Evolutionary conservation across 1,140 invertebrate species (phyloP), one percentile per base, ranked within the genome.

Genomic region (Cyrtorhinus lividipennis): DNA sequence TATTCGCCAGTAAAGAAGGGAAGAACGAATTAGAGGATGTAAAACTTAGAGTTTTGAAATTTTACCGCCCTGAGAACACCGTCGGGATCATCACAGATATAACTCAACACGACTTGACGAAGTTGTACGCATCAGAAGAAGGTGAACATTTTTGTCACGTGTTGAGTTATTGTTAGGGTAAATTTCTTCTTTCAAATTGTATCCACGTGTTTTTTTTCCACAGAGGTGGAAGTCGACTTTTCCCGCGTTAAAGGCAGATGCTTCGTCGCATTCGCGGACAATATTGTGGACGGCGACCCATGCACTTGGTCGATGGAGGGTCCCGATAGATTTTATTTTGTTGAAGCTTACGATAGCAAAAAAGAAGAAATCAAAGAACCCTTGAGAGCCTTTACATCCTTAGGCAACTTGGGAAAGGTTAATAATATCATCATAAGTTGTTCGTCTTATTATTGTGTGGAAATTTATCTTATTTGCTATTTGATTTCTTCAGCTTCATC

Each of bases 1-100:
- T 88, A 45, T 78, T 73, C 63, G 74, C 76, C 12, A 65, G 58
- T 24, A 74, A 75, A 46, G 76, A 77, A 26, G 71, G 77, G 63
- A 66, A 79, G 8, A 72, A 79, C 2, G 69, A 75, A 8, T 72
- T 79, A 0, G 73, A 77, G 64, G 80, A 87, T 65, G 81, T 89
- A 44, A 81, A 78, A 65, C 71, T 90, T 1, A 79, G 74, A 71
- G 80, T 90, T 0, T 79, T 80, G 61, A 82, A 87, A 66, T 78
- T 90, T 69, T 90, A 87, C 68, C 78, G 88, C 67, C 85, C 87
- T 1, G 86, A 90, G 74, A 84, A 90, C 69, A 90, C 86, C 5
- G 78, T 80, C 58, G 77, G 78, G 59, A 18, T 67, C 1, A 66
- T 71, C 15, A 71, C 77, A 53, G 77, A 78, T 1, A 67, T 66